phyloP scores from a whole-genome alignment of 2,888 invertebrate genomes.

The Luffia ferchaultella region DNA sequence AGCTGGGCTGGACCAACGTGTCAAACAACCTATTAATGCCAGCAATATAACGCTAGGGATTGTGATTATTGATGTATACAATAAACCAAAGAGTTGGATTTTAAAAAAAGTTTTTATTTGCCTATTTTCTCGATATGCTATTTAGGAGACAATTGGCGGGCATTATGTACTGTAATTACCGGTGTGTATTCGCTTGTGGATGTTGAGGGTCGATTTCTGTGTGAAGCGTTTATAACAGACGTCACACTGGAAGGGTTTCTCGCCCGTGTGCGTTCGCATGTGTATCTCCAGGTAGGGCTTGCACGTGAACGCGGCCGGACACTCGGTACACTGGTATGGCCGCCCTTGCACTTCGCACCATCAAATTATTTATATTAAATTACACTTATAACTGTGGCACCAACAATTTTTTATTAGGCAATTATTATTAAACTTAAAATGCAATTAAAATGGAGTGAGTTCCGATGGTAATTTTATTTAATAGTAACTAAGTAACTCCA shows the following conservation, averaged over 20 bases:
- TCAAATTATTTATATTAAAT: constrained; percentile 8
- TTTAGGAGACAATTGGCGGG: no score
- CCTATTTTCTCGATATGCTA: no score
- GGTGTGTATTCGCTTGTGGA: constrained; percentile 67
- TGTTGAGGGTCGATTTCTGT: constrained; percentile 67
- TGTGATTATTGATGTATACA: no score
- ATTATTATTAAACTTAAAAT: no score
- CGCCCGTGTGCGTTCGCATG: constrained; percentile 68
- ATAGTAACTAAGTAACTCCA: no score
- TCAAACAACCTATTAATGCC: no score
- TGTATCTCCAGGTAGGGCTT: constrained; percentile 71
- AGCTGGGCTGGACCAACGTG: no score
- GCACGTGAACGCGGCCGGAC: constrained; percentile 67
- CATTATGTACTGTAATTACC: constrained; percentile 27
- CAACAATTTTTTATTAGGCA: constrained; percentile 38
- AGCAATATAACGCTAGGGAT: no score
- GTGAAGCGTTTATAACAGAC: constrained; percentile 67
- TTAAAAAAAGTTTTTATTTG: no score
- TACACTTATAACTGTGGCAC: constrained; percentile 46
- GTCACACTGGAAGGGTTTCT: constrained; percentile 65
- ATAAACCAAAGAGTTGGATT: no score
- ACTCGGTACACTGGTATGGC: constrained; percentile 66
- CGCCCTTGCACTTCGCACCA: constrained; percentile 57
- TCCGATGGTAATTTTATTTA: no score
- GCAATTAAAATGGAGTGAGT: no score